phyloP scores from a whole-genome alignment of 2,888 invertebrate species.

The Xylophagus ater region DNA sequence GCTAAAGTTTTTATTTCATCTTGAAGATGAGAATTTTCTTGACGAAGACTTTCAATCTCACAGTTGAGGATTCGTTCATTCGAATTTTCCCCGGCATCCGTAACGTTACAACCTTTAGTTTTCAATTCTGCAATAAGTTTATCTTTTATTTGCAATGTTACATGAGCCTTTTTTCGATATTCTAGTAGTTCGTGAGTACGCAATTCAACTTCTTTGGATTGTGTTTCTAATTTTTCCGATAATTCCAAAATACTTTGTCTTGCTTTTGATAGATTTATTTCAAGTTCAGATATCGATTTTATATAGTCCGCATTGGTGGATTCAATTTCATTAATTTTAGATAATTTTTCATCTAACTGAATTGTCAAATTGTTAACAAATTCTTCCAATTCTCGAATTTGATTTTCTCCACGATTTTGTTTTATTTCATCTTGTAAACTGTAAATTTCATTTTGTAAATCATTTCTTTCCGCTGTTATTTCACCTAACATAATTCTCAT shows the following conservation, averaged over 20 bases:
- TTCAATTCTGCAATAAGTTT: conserved; percentile 53
- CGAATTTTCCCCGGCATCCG: conserved; percentile 24
- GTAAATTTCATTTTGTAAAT: conserved; percentile 24
- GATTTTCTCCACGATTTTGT: conserved; percentile 22
- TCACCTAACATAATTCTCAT: conserved; percentile 32
- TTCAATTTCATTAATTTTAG: conserved; percentile 23
- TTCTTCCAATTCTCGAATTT: conserved; percentile 25
- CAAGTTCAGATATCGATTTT: conserved; percentile 34
- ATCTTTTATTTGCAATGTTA: conserved; percentile 67
- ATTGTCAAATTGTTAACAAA: conserved; percentile 22
- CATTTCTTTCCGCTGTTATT: conserved; percentile 29
- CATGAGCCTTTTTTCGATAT: conserved; percentile 67
- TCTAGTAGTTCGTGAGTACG: conserved; percentile 52
- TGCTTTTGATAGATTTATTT: conserved; percentile 36
- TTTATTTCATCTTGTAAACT: conserved; percentile 27
- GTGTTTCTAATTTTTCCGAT: conserved; percentile 40
- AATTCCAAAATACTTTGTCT: conserved; percentile 40
- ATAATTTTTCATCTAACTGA: conserved; percentile 26
- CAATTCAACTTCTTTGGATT: conserved; percentile 39
- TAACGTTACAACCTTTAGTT: conserved; percentile 18
- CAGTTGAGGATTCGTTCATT: conserved; percentile 39
- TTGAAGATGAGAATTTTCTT: conserved; percentile 26
- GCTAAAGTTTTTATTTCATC: conserved; percentile 25
- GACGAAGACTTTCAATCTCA: conserved; percentile 49
- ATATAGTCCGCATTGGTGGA: conserved; percentile 26